These are phyloP conservation scores for Lophotis ruficrista DNA, from an alignment of 2,113 vertebrate species.

Conservation along the genomic window DNA sequence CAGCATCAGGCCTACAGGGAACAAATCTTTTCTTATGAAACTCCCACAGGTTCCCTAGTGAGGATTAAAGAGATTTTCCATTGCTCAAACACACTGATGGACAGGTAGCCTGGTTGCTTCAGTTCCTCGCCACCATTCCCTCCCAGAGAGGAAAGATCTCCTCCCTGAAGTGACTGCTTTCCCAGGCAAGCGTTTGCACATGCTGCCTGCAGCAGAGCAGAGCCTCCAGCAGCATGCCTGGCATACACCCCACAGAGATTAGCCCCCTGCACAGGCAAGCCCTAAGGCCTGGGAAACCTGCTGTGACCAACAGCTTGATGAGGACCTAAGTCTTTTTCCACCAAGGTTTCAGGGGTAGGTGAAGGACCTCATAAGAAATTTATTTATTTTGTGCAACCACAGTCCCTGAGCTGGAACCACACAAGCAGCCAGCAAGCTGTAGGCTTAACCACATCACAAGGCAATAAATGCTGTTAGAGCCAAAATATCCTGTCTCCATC, in stretches of 20 bases:
- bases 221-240: background rate
- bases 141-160: background rate
- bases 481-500: background rate
- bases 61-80: background rate
- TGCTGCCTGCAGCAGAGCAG: background rate
- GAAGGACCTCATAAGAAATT: background rate
- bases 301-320: background rate
- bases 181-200: background rate
- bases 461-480: background rate
- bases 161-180: background rate
- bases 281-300: background rate
- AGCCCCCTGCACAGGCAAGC: background rate
- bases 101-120: background rate
- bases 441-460: background rate
- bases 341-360: background rate
- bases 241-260: background rate
- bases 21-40: background rate
- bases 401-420: background rate
- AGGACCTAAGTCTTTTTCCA: background rate
- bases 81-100: background rate
- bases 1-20: background rate
- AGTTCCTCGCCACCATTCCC: background rate
- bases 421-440: background rate
- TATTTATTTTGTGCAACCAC: background rate
- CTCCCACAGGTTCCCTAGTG: rapidly evolving